Evolutionary conservation across 2,797 vertebrate species (phyloP).

Genomic region (Loriculus beryllinus): DNA sequence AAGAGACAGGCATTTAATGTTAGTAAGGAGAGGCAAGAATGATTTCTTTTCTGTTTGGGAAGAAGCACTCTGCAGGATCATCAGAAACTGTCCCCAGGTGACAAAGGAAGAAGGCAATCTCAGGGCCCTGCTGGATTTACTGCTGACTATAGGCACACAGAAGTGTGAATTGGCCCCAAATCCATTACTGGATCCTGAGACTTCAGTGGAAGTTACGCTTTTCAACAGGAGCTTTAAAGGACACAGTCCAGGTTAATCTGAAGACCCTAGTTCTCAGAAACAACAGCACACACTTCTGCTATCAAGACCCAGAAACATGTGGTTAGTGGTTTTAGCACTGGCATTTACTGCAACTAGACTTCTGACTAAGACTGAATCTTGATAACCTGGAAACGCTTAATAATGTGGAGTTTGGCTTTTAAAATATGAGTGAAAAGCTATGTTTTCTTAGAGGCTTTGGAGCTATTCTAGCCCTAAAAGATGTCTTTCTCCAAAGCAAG

Average conservation of each 20-base stretch:
- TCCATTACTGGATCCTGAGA: not conserved
- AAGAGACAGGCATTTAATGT: not conserved
- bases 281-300: not conserved
- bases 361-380: not conserved
- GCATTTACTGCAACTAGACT: not conserved
- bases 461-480: not conserved
- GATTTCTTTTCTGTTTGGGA: not conserved
- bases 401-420: not conserved
- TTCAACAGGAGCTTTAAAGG: not conserved
- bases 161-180: not conserved
- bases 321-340: not conserved
- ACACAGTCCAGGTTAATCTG: not conserved
- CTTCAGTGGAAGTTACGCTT: not conserved
- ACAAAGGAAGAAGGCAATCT: not conserved
- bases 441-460: not conserved
- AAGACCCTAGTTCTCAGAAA: not conserved
- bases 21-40: not conserved
- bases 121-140: not conserved
- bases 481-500: not conserved
- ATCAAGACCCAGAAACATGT: not conserved
- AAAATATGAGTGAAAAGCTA: not conserved
- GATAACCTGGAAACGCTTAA: not conserved
- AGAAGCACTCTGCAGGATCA: not conserved
- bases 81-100: not conserved
- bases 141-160: not conserved